Percentiles rank a stretch among this genome's conserved stretches.
Evolutionary conservation across 2,797 vertebrate species (phyloP).

Genomic region (Zalophus californianus): DNA sequence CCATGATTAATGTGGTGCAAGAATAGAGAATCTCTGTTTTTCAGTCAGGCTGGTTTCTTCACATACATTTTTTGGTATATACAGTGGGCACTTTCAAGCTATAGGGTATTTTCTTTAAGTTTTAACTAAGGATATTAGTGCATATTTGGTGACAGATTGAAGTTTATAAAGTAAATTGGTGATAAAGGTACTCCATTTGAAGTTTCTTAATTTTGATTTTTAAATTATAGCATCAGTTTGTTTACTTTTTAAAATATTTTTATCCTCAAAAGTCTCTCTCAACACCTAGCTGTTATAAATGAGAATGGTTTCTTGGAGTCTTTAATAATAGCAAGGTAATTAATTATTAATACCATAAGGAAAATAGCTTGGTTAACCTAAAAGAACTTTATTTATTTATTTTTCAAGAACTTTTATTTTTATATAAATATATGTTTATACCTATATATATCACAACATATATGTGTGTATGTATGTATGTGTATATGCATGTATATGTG

Average conservation of each 20-base stretch:
- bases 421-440: neutral
- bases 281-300: neutral
- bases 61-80: neutral
- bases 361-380: neutral
- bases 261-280: neutral
- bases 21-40: neutral
- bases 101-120: neutral
- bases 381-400: slow-evolving; percentile 45
- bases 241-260: neutral
- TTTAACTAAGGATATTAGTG: neutral
- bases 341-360: neutral
- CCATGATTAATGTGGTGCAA: neutral
- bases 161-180: neutral
- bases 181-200: neutral
- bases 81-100: neutral
- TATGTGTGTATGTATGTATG: neutral
- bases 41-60: neutral
- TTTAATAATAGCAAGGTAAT: neutral
- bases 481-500: neutral
- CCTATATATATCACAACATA: neutral
- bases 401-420: neutral
- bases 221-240: neutral
- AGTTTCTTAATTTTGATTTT: slow-evolving; percentile 30
- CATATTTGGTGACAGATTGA: neutral
- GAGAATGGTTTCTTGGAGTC: neutral